A percentile compares a stretch with the other conserved stretches of the same genome.
phyloP scores from a whole-genome alignment of 2,888 invertebrate genomes.

The Cryptus viduatorius region DNA sequence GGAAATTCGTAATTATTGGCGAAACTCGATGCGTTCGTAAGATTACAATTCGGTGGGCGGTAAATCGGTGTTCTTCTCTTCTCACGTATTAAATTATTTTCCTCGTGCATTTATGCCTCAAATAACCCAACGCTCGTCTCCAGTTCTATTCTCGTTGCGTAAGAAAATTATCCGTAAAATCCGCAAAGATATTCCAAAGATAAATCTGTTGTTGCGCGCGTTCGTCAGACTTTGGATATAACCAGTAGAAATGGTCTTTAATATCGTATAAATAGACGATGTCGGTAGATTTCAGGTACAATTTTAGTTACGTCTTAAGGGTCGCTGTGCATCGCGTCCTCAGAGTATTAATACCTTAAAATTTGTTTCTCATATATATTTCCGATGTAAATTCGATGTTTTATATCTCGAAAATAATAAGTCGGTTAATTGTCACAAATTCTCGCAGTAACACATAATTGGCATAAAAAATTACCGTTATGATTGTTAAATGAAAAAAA shows the following conservation, averaged over 20 bases:
- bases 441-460: too few species aligned
- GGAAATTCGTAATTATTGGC: not conserved
- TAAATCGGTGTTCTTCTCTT: slow-evolving; percentile 8
- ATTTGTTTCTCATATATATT: not conserved
- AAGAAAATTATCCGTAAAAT: slow-evolving; percentile 54
- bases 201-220: slow-evolving; percentile 43
- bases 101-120: too few species aligned
- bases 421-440: too few species aligned
- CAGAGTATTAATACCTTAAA: not conserved
- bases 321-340: not conserved
- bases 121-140: not conserved
- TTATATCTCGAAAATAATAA: too few species aligned
- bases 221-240: slow-evolving; percentile 17
- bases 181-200: slow-evolving; percentile 27
- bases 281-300: not conserved
- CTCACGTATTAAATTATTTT: not conserved
- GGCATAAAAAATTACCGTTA: too few species aligned
- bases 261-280: not conserved
- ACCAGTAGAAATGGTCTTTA: not conserved
- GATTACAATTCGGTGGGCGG: slow-evolving; percentile 45
- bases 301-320: slow-evolving; percentile 18
- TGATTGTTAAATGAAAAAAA: too few species aligned
- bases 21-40: slow-evolving; percentile 39
- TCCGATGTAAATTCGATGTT: too few species aligned
- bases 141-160: slow-evolving; percentile 59